These are phyloP conservation scores for Dryococelus australis DNA, from an alignment of 2,888 invertebrate species.

Conservation along the genomic window DNA sequence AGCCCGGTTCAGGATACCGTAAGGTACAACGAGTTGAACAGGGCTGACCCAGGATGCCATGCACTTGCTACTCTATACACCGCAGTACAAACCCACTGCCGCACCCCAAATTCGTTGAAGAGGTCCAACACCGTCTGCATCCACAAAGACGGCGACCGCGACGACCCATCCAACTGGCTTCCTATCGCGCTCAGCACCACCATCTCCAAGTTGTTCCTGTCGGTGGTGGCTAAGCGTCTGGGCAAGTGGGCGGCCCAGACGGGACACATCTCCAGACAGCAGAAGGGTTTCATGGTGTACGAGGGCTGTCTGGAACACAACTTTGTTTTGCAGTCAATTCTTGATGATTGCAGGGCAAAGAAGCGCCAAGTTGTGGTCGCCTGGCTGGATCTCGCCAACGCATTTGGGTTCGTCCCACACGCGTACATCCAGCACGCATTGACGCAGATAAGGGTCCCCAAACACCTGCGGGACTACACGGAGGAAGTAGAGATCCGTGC, in stretches of 20 bases:
- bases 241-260: constrained; percentile 42
- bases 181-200: constrained; percentile 51
- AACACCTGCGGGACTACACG: not conserved
- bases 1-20: constrained; percentile 49
- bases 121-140: constrained; percentile 44
- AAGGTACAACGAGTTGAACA: constrained; percentile 43
- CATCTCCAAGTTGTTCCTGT: constrained; percentile 49
- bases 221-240: constrained; percentile 47
- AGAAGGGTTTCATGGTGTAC: constrained; percentile 56
- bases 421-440: not conserved
- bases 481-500: not conserved
- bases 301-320: constrained; percentile 55
- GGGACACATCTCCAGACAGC: constrained; percentile 53
- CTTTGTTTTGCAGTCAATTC: constrained; percentile 52
- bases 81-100: not conserved
- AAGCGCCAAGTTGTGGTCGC: constrained; percentile 31
- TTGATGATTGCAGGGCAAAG: constrained; percentile 46
- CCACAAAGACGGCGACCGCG: constrained; percentile 43
- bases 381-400: constrained; percentile 53
- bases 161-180: constrained; percentile 52
- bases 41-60: constrained; percentile 43
- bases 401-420: constrained; percentile 54
- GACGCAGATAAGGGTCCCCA: not conserved
- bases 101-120: constrained; percentile 46
- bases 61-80: not conserved